phyloP scores from a whole-genome alignment of 2,888 invertebrate species.

The Phytoseiulus persimilis region DNA sequence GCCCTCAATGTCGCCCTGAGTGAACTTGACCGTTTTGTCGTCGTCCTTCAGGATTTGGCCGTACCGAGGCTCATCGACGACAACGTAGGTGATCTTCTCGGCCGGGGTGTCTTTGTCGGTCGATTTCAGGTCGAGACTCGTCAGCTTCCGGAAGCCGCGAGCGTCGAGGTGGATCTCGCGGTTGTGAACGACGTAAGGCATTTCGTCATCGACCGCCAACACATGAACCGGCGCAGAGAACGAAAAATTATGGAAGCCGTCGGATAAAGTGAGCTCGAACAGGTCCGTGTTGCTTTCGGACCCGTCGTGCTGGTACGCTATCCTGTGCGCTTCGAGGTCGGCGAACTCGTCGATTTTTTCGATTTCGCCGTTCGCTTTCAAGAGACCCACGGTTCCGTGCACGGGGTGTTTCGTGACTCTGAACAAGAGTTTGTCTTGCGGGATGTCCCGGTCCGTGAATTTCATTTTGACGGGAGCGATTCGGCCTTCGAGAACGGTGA shows the following conservation, averaged over 20 bases:
- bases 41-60: constrained; percentile 19
- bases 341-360: constrained; percentile 10
- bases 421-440: constrained; percentile 28
- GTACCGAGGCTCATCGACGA: background rate
- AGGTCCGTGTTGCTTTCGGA: constrained; percentile 19
- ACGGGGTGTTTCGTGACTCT: background rate
- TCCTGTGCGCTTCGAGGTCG: background rate
- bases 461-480: constrained; percentile 30
- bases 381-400: constrained; percentile 9
- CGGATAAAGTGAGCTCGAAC: constrained; percentile 16
- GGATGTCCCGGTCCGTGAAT: constrained; percentile 14
- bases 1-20: constrained; percentile 16
- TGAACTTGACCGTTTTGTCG: constrained; percentile 21
- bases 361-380: constrained; percentile 32
- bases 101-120: constrained; percentile 24
- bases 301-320: constrained; percentile 28
- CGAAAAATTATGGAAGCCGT: constrained; percentile 12
- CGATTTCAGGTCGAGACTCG: background rate
- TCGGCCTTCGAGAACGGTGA: background rate
- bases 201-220: constrained; percentile 18
- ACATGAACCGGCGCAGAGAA: constrained; percentile 22
- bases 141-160: background rate
- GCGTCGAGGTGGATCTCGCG: background rate
- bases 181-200: constrained; percentile 19
- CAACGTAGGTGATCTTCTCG: background rate